phyloP scores from a whole-genome alignment of 2,113 vertebrate genomes.

The Ceyx cyanopectus region DNA sequence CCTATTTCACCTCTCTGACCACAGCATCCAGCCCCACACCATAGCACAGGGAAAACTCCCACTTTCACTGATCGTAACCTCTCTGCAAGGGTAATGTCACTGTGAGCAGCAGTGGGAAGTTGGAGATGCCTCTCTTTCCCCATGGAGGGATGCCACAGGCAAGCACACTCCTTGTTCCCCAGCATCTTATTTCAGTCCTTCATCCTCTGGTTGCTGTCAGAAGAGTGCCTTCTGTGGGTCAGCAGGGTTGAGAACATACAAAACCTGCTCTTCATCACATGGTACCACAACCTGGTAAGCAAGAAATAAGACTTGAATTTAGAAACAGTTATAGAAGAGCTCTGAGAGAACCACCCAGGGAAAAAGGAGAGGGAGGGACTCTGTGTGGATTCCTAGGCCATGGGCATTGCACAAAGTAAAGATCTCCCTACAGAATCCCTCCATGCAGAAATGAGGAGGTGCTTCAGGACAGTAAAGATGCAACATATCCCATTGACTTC shows the following conservation, averaged over 20 bases:
- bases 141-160: neutral
- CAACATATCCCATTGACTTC: neutral
- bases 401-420: accelerated
- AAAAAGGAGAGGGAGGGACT: neutral
- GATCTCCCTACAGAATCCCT: neutral
- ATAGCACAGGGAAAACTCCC: neutral
- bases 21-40: neutral
- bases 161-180: accelerated
- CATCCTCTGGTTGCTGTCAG: neutral
- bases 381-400: neutral
- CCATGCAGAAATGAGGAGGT: neutral
- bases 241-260: neutral
- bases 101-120: neutral
- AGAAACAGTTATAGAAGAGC: neutral
- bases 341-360: neutral
- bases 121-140: neutral
- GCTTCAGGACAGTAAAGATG: neutral
- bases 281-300: accelerated
- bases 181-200: neutral
- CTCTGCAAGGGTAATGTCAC: neutral
- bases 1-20: neutral
- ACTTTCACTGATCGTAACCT: accelerated
- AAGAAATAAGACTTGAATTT: neutral
- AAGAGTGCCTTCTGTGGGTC: neutral
- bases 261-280: neutral